Evolutionary conservation across 2,888 invertebrate genomes (phyloP).

Genomic region (Micoletzkya japonica): DNA sequence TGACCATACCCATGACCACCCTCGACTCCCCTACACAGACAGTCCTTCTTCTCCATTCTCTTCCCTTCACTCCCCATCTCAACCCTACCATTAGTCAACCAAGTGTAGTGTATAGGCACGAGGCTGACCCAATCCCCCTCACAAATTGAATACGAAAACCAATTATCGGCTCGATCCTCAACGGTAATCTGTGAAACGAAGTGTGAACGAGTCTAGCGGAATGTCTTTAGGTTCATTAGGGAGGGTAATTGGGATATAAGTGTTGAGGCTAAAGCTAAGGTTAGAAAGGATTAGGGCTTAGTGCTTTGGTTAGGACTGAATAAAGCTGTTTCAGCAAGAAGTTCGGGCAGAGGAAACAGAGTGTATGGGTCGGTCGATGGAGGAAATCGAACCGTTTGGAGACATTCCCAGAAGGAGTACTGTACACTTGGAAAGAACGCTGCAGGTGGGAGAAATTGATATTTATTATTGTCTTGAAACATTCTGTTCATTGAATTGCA

Average conservation of each 20-base stretch:
- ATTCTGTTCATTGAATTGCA: no score
- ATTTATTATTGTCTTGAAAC: background rate
- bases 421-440: constrained; percentile 20
- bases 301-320: background rate
- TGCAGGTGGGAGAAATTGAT: background rate
- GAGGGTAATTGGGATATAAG: no score
- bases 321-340: constrained; percentile 6
- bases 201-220: no score
- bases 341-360: constrained; percentile 16
- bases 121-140: background rate
- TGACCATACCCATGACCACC: background rate
- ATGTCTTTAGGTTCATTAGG: no score
- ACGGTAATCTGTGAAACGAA: no score
- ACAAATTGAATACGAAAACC: no score
- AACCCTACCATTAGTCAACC: background rate
- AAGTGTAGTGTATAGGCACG: background rate
- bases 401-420: constrained; percentile 9
- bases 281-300: no score
- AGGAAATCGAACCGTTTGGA: constrained; percentile 21
- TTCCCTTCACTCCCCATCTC: background rate
- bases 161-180: no score
- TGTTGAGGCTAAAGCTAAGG: no score
- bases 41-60: background rate
- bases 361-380: constrained; percentile 24
- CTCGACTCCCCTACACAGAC: background rate